Evolutionary conservation across 2,113 vertebrate species (phyloP), one percentile per base, ranked within the genome.

Genomic region (Corvus moneduloides): DNA sequence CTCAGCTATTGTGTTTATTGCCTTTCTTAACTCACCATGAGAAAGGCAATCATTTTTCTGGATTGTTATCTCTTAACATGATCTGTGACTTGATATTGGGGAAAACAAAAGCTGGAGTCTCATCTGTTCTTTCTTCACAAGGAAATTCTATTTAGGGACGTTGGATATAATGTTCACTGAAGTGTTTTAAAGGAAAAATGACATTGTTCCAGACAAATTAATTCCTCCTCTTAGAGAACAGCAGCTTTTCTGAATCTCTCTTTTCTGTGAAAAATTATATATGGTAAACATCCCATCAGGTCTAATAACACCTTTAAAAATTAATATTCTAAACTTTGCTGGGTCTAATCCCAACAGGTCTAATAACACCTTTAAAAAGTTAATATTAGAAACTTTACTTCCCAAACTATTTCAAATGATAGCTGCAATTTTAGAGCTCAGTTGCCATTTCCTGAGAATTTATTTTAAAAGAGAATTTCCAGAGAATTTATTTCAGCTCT

Each of bases 1-100:
- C 76, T 89, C 90, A 84, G 46, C 44, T 81, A 59, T 94, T 92
- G 86, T 92, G 64, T 87, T 91, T 75, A 69, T 83, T 89, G 63
- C 58, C 51, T 35, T 44, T 61, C 77, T 55, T 11, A 26, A 69
- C 76, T 74, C 4, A 16, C 43, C 27, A 9, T 33, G 5, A 62
- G 52, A 66, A 67, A 75, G 35, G 16, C 62, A 37, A 5, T 48
- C 2, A 1, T 82, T 86, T 77, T 58, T 83, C 33, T 39, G 52
- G 27, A 4, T 77, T 16, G 6, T 22, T 62, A 3, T 92, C 59
- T 95, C 56, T 8, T 66, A 11, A 26, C 13, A 5, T 18, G 15
- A 35, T 55, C 35, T 67, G 27, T 2, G 26, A 8, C 7, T 91
- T 54, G 43, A 87, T 95, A 77, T 74, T 7, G 35, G 71, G 9